Conservation (phyloP, 2,797 vertebrate genomes). For the Esox masquinongy region DNA sequence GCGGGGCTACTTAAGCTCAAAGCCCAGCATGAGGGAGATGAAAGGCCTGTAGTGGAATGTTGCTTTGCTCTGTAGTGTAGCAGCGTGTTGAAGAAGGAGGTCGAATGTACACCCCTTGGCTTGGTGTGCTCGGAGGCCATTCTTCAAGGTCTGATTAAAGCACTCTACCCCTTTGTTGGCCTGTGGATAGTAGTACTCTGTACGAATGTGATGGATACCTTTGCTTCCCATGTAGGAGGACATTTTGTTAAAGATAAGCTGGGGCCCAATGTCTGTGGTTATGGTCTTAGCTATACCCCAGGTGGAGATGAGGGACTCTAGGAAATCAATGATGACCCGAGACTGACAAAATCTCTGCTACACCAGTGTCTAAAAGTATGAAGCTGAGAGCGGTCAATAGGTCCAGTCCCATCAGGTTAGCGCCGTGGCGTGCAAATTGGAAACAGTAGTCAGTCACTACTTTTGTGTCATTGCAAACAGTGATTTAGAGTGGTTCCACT, state of each 20-base stretch:
- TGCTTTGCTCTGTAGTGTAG: constrained; percentile 20
- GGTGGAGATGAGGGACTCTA: too few species aligned
- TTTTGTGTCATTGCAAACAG: neutral
- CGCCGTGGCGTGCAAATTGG: neutral
- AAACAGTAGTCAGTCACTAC: neutral
- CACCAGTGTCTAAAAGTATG: constrained; percentile 1
- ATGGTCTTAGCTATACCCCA: too few species aligned
- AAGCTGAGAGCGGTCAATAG: constrained; percentile 19
- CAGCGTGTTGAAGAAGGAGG: constrained; percentile 12
- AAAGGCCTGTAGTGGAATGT: constrained; percentile 30
- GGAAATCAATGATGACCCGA: too few species aligned
- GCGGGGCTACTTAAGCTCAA: constrained; percentile 18
- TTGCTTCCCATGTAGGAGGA: too few species aligned
- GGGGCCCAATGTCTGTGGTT: too few species aligned
- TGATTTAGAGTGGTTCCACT: neutral
- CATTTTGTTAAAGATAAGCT: too few species aligned
- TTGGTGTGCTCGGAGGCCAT: constrained; percentile 17
- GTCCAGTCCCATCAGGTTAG: constrained; percentile 19
- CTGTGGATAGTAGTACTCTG: too few species aligned
- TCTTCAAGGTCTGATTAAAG: constrained; percentile 23
- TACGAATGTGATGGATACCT: too few species aligned
- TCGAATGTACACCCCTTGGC: constrained; percentile 16
- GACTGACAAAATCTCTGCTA: constrained; percentile 4
- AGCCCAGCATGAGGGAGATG: constrained; percentile 26
- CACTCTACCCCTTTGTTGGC: too few species aligned